Evolutionary conservation across 2,888 invertebrate genomes (phyloP), one percentile per base, ranked within the genome.

Genomic region (Phymatocera aterrima): DNA sequence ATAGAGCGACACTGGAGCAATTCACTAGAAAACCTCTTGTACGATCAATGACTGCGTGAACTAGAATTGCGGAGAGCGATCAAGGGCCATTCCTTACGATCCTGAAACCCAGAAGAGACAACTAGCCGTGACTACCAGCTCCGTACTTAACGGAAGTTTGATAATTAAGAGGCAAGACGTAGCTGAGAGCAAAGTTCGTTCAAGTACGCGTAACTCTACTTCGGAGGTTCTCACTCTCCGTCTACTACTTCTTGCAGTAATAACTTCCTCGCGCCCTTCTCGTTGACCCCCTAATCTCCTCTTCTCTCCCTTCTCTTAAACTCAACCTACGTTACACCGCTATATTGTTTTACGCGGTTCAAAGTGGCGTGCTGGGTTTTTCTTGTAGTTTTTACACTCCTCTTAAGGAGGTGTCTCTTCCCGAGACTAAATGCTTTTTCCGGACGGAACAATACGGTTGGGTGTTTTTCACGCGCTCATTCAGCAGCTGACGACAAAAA

Each of bases 151-250:
- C 78, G 80, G 78, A 86, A 86, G 86, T 86, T 86, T 83, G 83
- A 85, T 86, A 85, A 86, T 86, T 86, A 84, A 86, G 86, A 84
- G 83, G 83, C 83, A 79, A 83, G 75, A 37, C 40, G 43, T 31
- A 40, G 40, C 57, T 75, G 40, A 75, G 75, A 75, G 60, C 57
- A 28, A 75, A 75, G 75, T 75, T 75, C 57, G 57, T 24, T 40
- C 37, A 60, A 31, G 75, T 75, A 75, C 43, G 46, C 68, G 72
- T 72, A 72, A 72, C 72, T 72, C 72, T 68, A 74, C 43, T 60
- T 78, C 40, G 37, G 60, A 48, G 12, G n/a, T 43, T 70, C 78
- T 78, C 28, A 18, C 48, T 18, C 51, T 15, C 37, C 64, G 40
- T 61, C 34, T 34, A 48, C 64, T n/a, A 34, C 48, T 48, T 72